Conservation (phyloP, 2,888 invertebrate species). For the Drosophila borborema region DNA sequence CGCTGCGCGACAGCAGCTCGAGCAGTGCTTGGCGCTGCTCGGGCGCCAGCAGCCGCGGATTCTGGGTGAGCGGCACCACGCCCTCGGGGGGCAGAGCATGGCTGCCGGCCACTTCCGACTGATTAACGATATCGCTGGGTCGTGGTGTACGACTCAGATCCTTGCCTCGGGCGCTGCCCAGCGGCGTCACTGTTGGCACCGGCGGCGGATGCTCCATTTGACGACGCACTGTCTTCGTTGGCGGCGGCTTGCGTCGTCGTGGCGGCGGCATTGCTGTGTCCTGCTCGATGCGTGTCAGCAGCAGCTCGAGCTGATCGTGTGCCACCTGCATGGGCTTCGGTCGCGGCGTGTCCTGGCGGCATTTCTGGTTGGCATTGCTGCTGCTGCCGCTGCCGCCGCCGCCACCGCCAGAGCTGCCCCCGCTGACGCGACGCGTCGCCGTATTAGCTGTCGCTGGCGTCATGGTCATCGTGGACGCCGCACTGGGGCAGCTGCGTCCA, state of each 20-base stretch:
- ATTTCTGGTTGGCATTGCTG: neutral
- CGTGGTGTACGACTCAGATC: neutral
- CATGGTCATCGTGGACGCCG: neutral
- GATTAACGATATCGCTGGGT: neutral
- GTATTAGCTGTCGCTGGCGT: neutral
- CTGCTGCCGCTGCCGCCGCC: neutral
- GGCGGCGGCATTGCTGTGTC: neutral
- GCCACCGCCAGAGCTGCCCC: neutral
- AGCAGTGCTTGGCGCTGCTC: slow-evolving; percentile 44
- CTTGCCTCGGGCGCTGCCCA: slow-evolving; percentile 35
- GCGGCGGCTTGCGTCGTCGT: slow-evolving; percentile 22
- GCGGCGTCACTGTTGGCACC: slow-evolving; percentile 53
- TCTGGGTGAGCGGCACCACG: slow-evolving; percentile 50
- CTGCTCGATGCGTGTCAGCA: slow-evolving; percentile 55
- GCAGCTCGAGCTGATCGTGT: slow-evolving; percentile 56
- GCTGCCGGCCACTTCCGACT: neutral
- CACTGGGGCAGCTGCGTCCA: slow-evolving; percentile 19
- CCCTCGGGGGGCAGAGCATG: neutral
- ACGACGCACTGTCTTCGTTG: slow-evolving; percentile 25
- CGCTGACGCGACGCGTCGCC: neutral
- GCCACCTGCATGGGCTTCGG: slow-evolving; percentile 41
- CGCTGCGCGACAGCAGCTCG: slow-evolving; percentile 43
- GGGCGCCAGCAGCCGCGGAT: slow-evolving; percentile 44
- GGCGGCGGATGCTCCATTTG: slow-evolving; percentile 51
- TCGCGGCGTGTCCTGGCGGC: neutral